These are phyloP conservation scores for Patagioenas fasciata DNA, from an alignment of 2,113 vertebrate species.

Conservation along the genomic window DNA sequence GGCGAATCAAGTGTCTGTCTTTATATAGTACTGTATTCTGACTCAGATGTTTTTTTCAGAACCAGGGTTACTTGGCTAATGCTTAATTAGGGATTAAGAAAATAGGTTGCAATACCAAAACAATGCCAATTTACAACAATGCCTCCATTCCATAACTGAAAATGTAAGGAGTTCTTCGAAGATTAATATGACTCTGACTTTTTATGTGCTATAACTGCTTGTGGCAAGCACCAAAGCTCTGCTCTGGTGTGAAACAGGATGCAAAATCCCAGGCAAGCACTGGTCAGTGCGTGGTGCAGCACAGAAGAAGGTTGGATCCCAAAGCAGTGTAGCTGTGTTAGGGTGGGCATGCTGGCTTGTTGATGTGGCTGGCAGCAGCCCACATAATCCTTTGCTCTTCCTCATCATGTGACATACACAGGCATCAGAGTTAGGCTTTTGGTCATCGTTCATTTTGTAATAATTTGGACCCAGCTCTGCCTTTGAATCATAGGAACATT, in stretches of 20 bases:
- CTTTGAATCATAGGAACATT: background rate
- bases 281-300: background rate
- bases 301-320: too few relatives aligned
- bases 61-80: background rate
- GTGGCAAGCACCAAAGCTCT: background rate
- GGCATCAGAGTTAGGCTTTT: background rate
- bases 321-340: background rate
- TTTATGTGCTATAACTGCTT: background rate
- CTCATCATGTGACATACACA: fast-evolving
- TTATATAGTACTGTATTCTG: background rate
- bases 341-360: fast-evolving
- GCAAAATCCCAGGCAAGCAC: background rate
- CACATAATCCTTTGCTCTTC: background rate
- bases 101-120: background rate
- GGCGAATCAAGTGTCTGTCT: background rate
- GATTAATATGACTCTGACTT: background rate
- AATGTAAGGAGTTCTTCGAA: background rate
- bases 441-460: background rate
- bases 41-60: background rate
- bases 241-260: background rate
- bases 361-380: background rate
- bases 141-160: background rate
- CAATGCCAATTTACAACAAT: background rate
- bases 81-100: background rate
- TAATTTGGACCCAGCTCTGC: background rate